Evolutionary conservation across 2,888 invertebrate species (phyloP), one percentile per base, ranked within the genome.

Genomic region (Nymphalis urticae): DNA sequence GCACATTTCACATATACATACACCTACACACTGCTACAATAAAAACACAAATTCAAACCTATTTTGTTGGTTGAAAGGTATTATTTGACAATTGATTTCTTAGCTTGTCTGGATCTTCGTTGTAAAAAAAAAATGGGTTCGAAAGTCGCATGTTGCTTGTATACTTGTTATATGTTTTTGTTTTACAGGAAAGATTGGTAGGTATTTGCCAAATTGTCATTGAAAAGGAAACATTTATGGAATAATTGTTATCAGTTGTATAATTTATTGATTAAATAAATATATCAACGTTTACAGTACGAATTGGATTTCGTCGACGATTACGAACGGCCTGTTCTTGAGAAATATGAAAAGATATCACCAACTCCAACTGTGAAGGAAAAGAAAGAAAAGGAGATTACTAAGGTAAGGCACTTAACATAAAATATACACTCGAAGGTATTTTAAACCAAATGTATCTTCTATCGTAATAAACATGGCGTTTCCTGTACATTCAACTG

Each of bases 291-390:
- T 19, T 86, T 87, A 64, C 86, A 92, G 89, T 77, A 84, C 72
- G 90, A 92, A 82, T 80, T 92, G 75, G 93, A 93, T 84, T 92
- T 93, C 80, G 90, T 92, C 51, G 95, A 95, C 66, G 96, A 96
- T 86, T 96, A 96, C 80, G 96, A 96, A 77, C 94, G 96, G 72
- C 95, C 96, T 5, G 95, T 94, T 42, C 92, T 96, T 72, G 96
- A 96, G 78, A 95, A 94, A 85, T 95, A 95, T 79, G 95, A 95
- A 84, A 94, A 94, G 79, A 80, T 93, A n/a, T 78, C 90, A 27
- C 92, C 93, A 7, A 93, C 93, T 69, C 90, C 93, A n/a, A 84
- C 84, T 54, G 80, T 85, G 2, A 80, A 83, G 74, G 90, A 90
- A 68, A 92, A 92, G 84, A 92, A 92, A 79, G 90, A 90, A 79